Base-by-base conservation (phyloP, 1,140 invertebrate species). In the Brachionus manjavacas region DNA sequence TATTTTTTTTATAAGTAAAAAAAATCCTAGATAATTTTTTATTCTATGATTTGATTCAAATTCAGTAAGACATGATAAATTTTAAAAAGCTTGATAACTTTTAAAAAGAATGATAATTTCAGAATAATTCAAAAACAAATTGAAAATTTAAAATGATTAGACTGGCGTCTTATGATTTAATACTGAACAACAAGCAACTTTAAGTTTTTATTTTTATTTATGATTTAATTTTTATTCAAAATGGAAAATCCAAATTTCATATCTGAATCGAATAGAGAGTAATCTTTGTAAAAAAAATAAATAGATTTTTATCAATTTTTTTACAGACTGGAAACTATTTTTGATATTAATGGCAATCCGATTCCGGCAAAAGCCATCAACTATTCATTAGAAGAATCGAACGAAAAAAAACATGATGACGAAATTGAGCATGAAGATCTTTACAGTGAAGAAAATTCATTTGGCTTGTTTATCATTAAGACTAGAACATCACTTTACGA, bases 241-340 rank as follows among this genome's bases (percentile, higher is more conserved):
- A 72, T 72, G 68, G 68, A 72, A 39, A 72, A 72, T 72, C 68
- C 68, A 41, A 72, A 72, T 39, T 72, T 23, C 39, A 9, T 9
- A 16, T 16, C 31, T 16, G 68, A 72, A 4, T 39, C 39, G 35
- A 41, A 72, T 4, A 39, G 39, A 72, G 39, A 72, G 31, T 68
- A n/a, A 35, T 14, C 0, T 28, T 35, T 12, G 4, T 14, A n/a
- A 68, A n/a, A 7, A 35, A 35, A 35, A 6, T 35, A 35, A 35
- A 7, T 35, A 35, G 7, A 7, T 35, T 35, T 35, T 72, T 11
- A 20, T 41, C 0, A 9, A 20, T 41, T 72, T 41, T 39, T 72
- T 41, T 8, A 41, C 35, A 72, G 68, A 72, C 3, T 72, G 35
- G 68, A 72, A 39, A 72, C 68, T n/a, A 72, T 72, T 12, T 39